phyloP scores from a whole-genome alignment of 2,113 vertebrate species.

The Pholis gunnellus region DNA sequence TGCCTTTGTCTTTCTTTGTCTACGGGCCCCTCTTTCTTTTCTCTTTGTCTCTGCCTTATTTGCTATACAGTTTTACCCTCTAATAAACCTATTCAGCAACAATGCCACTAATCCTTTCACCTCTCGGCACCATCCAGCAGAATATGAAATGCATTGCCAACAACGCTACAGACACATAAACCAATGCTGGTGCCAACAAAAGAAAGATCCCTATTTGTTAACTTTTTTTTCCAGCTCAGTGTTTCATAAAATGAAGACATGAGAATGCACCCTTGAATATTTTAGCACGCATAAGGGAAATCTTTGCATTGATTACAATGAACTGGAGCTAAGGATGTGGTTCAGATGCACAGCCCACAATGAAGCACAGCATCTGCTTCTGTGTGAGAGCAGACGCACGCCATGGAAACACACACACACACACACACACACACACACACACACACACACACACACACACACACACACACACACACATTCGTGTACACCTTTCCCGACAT shows the following conservation, averaged over 20 bases:
- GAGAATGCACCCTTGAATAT: background rate
- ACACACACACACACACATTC: constrained; percentile 4
- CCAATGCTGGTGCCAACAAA: constrained; percentile 5
- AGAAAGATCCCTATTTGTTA: background rate
- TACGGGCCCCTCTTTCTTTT: background rate
- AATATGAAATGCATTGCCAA: constrained; percentile 14
- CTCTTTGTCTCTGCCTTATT: constrained; percentile 3
- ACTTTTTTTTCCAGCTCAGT: background rate
- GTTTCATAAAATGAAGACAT: background rate
- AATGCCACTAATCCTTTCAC: constrained; percentile 15
- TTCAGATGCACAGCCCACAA: constrained; percentile 7
- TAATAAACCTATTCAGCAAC: constrained; percentile 34
- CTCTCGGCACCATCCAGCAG: constrained; percentile 12
- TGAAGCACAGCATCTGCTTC: constrained; percentile 15
- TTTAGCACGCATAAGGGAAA: background rate
- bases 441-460: background rate
- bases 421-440: constrained; percentile 8
- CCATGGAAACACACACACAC: constrained; percentile 12
- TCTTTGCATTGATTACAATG: background rate
- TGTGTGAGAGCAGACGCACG: constrained; percentile 1
- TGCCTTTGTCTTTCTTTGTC: background rate
- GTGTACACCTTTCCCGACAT: constrained; percentile 22
- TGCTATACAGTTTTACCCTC: background rate
- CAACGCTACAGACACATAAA: constrained; percentile 33
- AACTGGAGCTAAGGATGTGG: background rate